Conservation (phyloP, 2,113 vertebrate species). For the Neolamprologus brichardi region DNA sequence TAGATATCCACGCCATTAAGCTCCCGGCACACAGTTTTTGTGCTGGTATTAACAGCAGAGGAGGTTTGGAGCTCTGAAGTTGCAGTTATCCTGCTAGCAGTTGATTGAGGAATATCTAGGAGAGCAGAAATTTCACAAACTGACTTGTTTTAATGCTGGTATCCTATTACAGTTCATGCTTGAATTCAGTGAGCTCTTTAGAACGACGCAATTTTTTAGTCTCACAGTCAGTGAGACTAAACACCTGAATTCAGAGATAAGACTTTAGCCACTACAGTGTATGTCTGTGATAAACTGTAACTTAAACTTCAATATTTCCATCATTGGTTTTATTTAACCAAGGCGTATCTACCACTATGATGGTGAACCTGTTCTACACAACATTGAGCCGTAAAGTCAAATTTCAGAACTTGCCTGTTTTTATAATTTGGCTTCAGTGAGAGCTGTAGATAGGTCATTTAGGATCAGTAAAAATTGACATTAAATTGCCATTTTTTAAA, state of each 20-base stretch:
- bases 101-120: neutral
- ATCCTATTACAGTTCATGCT: neutral
- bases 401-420: neutral
- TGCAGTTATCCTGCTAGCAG: neutral
- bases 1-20: neutral
- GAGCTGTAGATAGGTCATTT: neutral
- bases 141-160: neutral
- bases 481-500: fast-evolving
- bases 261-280: neutral
- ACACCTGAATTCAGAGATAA: neutral
- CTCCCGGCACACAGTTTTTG: neutral
- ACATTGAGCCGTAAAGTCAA: neutral
- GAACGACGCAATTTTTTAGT: neutral
- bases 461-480: neutral
- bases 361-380: neutral
- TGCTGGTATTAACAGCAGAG: neutral
- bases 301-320: neutral
- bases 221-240: neutral
- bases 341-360: neutral
- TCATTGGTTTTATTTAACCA: neutral
- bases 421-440: neutral
- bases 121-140: neutral
- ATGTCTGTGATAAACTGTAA: neutral
- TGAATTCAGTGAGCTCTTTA: neutral
- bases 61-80: neutral